These are phyloP conservation scores for Alcedo quadribrachys DNA, from an alignment of 2,797 vertebrate species.

Conservation along the genomic window DNA sequence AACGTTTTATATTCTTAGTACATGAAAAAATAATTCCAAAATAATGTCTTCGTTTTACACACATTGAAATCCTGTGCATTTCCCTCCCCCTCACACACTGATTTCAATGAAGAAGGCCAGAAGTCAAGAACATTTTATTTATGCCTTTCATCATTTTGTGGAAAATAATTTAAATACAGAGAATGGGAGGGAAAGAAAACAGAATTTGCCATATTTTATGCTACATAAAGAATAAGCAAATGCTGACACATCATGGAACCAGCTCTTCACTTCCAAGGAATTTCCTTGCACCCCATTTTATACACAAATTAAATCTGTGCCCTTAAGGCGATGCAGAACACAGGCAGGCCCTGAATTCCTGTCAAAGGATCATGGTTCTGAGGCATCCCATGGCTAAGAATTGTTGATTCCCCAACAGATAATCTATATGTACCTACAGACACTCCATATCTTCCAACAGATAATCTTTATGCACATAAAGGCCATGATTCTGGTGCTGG, in stretches of 20 bases:
- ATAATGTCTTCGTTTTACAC: not conserved
- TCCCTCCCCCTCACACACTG: not conserved
- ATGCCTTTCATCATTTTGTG: not conserved
- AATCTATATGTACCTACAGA: not conserved
- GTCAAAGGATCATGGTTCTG: not conserved
- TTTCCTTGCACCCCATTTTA: not conserved
- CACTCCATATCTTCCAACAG: not conserved
- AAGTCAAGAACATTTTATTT: conserved; percentile 26
- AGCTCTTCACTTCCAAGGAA: not conserved
- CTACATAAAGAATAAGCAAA: not conserved
- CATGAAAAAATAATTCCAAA: conserved; percentile 12
- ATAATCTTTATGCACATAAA: not conserved
- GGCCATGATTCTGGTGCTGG: not conserved
- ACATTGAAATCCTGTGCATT: not conserved
- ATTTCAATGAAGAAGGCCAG: not conserved
- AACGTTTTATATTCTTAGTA: not conserved
- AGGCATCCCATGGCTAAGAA: not conserved
- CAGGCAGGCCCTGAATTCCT: not conserved
- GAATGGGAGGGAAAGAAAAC: not conserved
- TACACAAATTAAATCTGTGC: not conserved
- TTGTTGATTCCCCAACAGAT: not conserved
- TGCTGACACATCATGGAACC: not conserved
- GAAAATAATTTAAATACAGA: conserved; percentile 29
- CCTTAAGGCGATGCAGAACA: not conserved
- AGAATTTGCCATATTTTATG: not conserved